Base-by-base conservation (phyloP, 2,113 vertebrate genomes). In the Catharus bicknelli region DNA sequence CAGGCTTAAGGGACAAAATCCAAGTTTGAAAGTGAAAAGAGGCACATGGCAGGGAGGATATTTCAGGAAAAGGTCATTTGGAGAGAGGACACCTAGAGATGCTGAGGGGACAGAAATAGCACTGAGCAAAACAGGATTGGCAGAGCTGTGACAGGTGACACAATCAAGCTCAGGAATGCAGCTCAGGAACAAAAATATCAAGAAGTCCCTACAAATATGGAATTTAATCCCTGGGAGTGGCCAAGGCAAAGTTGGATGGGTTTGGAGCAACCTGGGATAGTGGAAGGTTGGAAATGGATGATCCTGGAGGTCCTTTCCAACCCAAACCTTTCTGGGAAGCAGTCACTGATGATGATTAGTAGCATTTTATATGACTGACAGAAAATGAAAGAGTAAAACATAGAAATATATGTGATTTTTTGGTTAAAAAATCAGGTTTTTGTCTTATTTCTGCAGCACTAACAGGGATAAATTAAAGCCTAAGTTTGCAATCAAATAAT, bases 281-380 rank as follows among this genome's bases (percentile, higher is more conserved):
- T 7, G 40, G 8, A 30, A 75, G 10, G n/a, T 14, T 51, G 51
- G 55, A 26, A 48, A 0, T 20, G 26, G 40, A 11, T 55, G 48
- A 27, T 54, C 55, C 30, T 69, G 10, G 48, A 69, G 16, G 55
- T 69, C 5, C 11, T 13, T 61, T 63, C 45, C 45, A 51, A 22
- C 4, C 48, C 61, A 48, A 55, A 89, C 30, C 48, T 18, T 21
- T 30, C 69, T 75, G 69, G 20, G 11, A 27, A 45, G 27, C 34
- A 27, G 2, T 25, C 10, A n/a, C 0, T 48, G 17, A 32, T 34
- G 16, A 45, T 29, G 8, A 58, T 51, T 1, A 25, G 13, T 0
- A 11, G 19, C 3, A 34, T 36, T 54, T 12, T 14, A 1, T 17
- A 7, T 5, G 6, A 26, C 2, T 2, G 1, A 50, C 2, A 54